These are phyloP conservation scores for Chaenodraco wilsoni DNA, from an alignment of 2,797 vertebrate species.

Conservation along the genomic window DNA sequence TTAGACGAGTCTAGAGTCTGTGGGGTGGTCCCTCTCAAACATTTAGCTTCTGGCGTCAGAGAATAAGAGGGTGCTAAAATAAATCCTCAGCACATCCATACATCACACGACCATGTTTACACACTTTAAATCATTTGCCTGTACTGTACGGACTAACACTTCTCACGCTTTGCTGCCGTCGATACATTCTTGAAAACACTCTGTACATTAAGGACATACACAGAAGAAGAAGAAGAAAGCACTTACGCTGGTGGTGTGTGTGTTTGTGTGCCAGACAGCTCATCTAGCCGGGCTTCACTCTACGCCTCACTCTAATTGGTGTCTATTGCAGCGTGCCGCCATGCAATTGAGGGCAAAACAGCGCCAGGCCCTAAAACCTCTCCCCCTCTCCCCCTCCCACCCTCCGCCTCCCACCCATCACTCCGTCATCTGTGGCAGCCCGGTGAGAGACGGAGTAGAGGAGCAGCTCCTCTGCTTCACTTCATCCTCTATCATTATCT, in stretches of 20 bases:
- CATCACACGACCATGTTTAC: constrained; percentile 23
- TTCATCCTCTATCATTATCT: constrained; percentile 72
- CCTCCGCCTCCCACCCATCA: constrained; percentile 50
- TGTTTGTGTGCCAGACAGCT: constrained; percentile 53
- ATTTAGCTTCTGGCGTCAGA: constrained; percentile 55
- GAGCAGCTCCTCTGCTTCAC: constrained; percentile 47
- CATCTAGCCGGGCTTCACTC: constrained; percentile 60
- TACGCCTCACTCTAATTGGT: constrained; percentile 57
- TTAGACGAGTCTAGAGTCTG: constrained; percentile 34
- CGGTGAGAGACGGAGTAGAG: constrained; percentile 22
- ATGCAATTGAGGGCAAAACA: constrained; percentile 63
- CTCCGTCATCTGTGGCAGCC: constrained; percentile 59
- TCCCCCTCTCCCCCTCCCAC: constrained; percentile 8
- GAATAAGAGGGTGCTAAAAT: constrained; percentile 63
- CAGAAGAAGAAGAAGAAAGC: constrained; percentile 3
- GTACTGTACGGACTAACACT: constrained; percentile 27
- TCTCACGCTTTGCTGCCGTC: neutral
- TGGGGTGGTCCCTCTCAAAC: constrained; percentile 58
- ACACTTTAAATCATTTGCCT: constrained; percentile 51
- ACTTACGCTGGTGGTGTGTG: constrained; percentile 4
- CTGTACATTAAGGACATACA: constrained; percentile 1
- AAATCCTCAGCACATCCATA: constrained; percentile 43
- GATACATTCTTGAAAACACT: constrained; percentile 29
- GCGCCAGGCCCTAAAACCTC: constrained; percentile 52
- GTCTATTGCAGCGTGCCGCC: constrained; percentile 53